Percentiles rank a stretch among this genome's conserved stretches.
Evolutionary conservation across 2,797 vertebrate genomes (phyloP).

Genomic region (Tarsius wallacei): DNA sequence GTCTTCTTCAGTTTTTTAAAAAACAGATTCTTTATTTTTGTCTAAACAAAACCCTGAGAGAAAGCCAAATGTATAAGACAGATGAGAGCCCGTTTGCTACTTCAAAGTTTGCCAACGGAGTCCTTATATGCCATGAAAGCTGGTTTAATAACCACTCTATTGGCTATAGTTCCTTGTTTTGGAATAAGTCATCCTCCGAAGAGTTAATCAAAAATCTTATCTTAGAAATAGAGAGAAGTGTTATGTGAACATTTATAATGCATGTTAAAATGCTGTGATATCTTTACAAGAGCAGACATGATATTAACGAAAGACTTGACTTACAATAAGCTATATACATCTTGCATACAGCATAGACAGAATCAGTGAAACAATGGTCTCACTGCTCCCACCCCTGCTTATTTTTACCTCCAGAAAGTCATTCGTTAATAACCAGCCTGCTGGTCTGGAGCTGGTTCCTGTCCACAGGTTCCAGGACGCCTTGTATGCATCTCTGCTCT

Average conservation of each 20-base stretch:
- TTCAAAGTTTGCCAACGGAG: background rate
- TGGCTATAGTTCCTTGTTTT: background rate
- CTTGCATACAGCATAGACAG: background rate
- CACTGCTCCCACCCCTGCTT: too few relatives aligned
- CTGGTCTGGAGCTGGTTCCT: background rate
- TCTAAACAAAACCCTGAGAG: background rate
- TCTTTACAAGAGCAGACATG: background rate
- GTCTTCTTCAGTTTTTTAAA: background rate
- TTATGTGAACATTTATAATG: background rate
- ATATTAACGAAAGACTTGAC: background rate
- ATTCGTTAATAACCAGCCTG: background rate
- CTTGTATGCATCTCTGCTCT: accelerated
- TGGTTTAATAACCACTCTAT: background rate
- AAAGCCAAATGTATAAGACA: background rate
- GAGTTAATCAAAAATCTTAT: background rate
- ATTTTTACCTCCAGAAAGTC: background rate
- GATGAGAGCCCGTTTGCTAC: background rate
- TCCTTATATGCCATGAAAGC: too few relatives aligned
- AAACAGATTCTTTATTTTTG: background rate
- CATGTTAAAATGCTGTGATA: background rate
- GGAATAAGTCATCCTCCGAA: background rate
- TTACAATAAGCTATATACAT: background rate
- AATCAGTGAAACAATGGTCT: background rate
- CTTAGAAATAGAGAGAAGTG: background rate
- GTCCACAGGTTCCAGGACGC: too few relatives aligned